These are phyloP conservation scores for Iselma pallidipennis DNA, from an alignment of 2,888 invertebrate genomes.

Conservation along the genomic window DNA sequence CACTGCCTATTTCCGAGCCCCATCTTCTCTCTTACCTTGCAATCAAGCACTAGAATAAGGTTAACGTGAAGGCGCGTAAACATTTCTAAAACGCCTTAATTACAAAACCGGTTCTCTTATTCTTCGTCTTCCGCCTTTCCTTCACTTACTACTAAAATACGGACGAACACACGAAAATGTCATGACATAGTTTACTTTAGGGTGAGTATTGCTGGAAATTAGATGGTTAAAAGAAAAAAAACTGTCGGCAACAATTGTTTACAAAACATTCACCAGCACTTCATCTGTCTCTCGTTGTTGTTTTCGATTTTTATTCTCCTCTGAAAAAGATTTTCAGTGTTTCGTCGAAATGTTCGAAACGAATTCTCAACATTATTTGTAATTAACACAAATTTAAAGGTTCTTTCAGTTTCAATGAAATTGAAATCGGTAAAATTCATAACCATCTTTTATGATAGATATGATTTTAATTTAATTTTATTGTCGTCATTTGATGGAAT, in stretches of 20 bases:
- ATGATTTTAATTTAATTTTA: background rate
- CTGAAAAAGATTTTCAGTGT: too few relatives aligned
- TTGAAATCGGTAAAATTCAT: background rate
- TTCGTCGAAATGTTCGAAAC: background rate
- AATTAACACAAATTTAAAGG: background rate
- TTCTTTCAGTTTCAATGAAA: background rate
- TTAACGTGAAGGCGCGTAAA: conserved; percentile 49
- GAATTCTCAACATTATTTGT: background rate
- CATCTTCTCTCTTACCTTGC: conserved; percentile 40
- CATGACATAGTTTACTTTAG: conserved; percentile 13
- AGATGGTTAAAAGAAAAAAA: conserved; percentile 16
- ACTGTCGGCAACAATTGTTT: conserved; percentile 17
- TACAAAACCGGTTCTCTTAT: conserved; percentile 39
- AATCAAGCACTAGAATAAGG: conserved; percentile 45
- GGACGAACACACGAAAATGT: conserved; percentile 16
- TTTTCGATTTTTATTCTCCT: background rate
- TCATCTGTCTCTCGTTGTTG: conserved; percentile 6
- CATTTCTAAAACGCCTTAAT: conserved; percentile 48
- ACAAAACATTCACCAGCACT: conserved; percentile 20
- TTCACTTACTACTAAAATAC: background rate
- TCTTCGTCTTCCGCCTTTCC: background rate
- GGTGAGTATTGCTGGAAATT: conserved; percentile 12
- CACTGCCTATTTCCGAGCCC: background rate
- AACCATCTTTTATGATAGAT: background rate
- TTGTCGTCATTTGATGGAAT: background rate